These are phyloP conservation scores for Candidula unifasciata DNA, from an alignment of 2,888 invertebrate genomes.

Conservation along the genomic window DNA sequence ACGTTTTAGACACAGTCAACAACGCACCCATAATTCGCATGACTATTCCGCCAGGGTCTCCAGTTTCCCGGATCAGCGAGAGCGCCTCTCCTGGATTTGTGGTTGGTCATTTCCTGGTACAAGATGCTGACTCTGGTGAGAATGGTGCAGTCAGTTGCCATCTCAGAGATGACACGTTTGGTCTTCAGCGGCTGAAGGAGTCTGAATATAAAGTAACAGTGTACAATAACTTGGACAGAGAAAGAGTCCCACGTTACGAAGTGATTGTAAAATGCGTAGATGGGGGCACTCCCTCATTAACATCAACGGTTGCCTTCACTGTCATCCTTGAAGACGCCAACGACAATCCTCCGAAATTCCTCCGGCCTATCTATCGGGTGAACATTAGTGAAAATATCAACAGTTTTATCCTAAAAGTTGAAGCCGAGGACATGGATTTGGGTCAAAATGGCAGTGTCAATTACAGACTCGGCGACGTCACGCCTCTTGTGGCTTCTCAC, in stretches of 20 bases:
- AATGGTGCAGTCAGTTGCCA: constrained; percentile 69
- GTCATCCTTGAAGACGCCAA: constrained; percentile 74
- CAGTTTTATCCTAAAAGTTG: constrained; percentile 64
- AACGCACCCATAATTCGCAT: constrained; percentile 53
- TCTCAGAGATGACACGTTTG: constrained; percentile 59
- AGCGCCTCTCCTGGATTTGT: constrained; percentile 68
- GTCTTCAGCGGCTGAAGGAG: constrained; percentile 63
- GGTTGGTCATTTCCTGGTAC: constrained; percentile 72
- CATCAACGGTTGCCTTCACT: constrained; percentile 61
- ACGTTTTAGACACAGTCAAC: constrained; percentile 55
- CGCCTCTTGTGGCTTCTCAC: constrained; percentile 46
- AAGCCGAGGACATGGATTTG: constrained; percentile 68
- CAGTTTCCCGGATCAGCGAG: constrained; percentile 59
- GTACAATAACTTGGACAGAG: constrained; percentile 64
- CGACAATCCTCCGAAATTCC: constrained; percentile 71
- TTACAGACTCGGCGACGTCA: constrained; percentile 61
- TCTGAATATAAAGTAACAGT: constrained; percentile 66
- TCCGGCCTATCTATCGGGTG: constrained; percentile 58
- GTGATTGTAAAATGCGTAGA: constrained; percentile 69
- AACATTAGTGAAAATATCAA: constrained; percentile 68
- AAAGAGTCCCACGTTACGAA: constrained; percentile 60
- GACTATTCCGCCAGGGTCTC: constrained; percentile 49
- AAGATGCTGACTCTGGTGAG: constrained; percentile 71
- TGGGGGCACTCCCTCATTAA: constrained; percentile 65
- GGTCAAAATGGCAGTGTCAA: constrained; percentile 64